Conservation (phyloP, 2,888 invertebrate genomes). For the Horisme vitalbata region DNA sequence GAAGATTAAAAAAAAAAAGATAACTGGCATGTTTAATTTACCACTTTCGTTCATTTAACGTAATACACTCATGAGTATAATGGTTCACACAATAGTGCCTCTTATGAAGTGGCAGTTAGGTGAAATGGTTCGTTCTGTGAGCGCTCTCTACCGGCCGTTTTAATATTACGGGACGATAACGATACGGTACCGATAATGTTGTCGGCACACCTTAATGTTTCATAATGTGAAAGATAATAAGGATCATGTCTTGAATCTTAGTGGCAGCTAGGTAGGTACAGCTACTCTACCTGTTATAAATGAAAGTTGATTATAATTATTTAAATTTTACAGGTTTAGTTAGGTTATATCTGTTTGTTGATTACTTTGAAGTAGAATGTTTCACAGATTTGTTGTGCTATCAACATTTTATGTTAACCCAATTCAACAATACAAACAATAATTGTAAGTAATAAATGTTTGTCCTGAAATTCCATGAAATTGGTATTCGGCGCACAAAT, state of each 20-base stretch:
- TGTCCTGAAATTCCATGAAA: too few species aligned
- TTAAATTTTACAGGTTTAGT: too few species aligned
- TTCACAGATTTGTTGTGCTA: too few species aligned
- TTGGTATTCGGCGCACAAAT: constrained; percentile 1
- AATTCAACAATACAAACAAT: too few species aligned
- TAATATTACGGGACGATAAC: constrained; percentile 19
- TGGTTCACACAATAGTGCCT: constrained; percentile 20
- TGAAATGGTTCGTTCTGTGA: constrained; percentile 25
- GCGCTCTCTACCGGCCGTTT: constrained; percentile 17
- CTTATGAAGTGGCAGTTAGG: constrained; percentile 26
- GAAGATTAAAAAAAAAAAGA: constrained; percentile 6
- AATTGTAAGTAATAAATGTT: too few species aligned
- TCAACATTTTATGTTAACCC: too few species aligned
- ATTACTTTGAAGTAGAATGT: too few species aligned
- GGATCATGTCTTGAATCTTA: not conserved
- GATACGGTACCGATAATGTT: constrained; percentile 13
- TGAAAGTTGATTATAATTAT: too few species aligned
- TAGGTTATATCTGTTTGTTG: too few species aligned
- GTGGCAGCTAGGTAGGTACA: too few species aligned
- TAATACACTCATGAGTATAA: constrained; percentile 19
- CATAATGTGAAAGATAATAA: constrained; percentile 12
- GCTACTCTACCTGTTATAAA: too few species aligned
- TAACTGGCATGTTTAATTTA: constrained; percentile 24
- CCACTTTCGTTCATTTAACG: constrained; percentile 26
- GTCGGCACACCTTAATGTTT: constrained; percentile 11